A percentile compares a stretch with the other conserved stretches of the same genome.
These are phyloP conservation scores for Platycercus adscitus DNA, from an alignment of 2,113 vertebrate species.

Conservation along the genomic window DNA sequence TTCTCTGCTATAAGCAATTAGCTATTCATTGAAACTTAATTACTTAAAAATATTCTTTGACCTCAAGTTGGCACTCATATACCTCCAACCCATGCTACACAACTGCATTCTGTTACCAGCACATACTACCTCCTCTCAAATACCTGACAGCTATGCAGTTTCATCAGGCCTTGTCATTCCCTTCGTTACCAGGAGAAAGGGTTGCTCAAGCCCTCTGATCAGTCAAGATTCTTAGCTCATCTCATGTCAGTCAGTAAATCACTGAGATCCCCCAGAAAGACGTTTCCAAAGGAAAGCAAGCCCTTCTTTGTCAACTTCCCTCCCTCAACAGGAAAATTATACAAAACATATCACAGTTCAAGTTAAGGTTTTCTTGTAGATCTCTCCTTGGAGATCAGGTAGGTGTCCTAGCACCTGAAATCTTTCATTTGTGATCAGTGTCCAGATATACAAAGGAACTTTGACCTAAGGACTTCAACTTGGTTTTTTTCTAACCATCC, in stretches of 20 bases:
- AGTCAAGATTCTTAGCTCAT: background rate
- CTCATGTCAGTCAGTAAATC: background rate
- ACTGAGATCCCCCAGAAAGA: background rate
- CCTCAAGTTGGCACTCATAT: background rate
- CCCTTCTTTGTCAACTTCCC: background rate
- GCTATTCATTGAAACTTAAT: background rate
- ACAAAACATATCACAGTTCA: background rate
- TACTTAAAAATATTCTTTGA: background rate
- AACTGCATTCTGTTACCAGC: background rate
- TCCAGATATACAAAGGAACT: background rate
- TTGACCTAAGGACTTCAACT: background rate
- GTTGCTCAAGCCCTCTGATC: background rate
- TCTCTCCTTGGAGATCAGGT: background rate
- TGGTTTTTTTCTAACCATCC: background rate
- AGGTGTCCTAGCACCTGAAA: background rate
- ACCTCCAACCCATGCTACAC: background rate
- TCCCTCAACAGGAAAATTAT: background rate
- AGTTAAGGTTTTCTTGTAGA: background rate
- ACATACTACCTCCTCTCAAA: background rate
- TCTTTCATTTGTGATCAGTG: background rate
- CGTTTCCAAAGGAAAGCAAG: background rate
- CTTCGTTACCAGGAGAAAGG: rapidly evolving
- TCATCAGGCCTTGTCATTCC: background rate
- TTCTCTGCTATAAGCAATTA: background rate
- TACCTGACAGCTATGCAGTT: background rate